Base-by-base conservation (phyloP, 2,113 vertebrate genomes). In the Chitala chitala region DNA sequence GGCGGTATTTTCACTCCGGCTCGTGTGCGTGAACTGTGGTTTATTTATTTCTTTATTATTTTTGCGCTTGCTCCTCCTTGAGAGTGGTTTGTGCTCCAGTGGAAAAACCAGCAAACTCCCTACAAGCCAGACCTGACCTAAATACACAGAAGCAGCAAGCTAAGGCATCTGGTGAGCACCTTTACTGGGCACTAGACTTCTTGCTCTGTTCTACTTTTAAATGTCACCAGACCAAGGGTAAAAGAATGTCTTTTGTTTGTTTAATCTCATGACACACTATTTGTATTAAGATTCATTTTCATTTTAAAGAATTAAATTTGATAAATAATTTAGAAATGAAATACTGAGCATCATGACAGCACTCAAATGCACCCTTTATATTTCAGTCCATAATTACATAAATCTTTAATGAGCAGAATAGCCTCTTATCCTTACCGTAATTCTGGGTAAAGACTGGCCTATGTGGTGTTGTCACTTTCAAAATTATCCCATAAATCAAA, bases 391-490 rank as follows among this genome's bases (percentile, higher is more conserved):
- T 22, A n/a, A 40, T n/a, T n/a, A 40, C 22, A 44, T 66, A 26
- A 44, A 66, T 66, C 64, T 44, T 66, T 66, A 44, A 66, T 44
- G 38, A 15, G 13, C 26, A 46, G 26, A 46, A 66, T 65, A 22
- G 33, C 63, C 20, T 48, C 24, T 51, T 15, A 66, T 22, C 24
- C 22, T 42, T 46, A 5, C 64, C 10, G 26, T 22, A 9, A 12
- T 22, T 26, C 13, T 1, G 20, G 53, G 17, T 22, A n/a, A 17
- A 51, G 12, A 29, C 24, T 44, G 4, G 31, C 6, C 31, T 31
- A 36, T 5, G 5, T 61, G 29, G n/a, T 33, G 31, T 22, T 54
- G 5, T 54, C 24, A 22, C 20, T 38, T 46, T 46, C 12, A 12
- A 46, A 6, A 12, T n/a, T n/a, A n/a, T n/a, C n/a, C n/a, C n/a